These are phyloP conservation scores for Acleris emargana DNA, from an alignment of 2,888 invertebrate species.

Conservation along the genomic window DNA sequence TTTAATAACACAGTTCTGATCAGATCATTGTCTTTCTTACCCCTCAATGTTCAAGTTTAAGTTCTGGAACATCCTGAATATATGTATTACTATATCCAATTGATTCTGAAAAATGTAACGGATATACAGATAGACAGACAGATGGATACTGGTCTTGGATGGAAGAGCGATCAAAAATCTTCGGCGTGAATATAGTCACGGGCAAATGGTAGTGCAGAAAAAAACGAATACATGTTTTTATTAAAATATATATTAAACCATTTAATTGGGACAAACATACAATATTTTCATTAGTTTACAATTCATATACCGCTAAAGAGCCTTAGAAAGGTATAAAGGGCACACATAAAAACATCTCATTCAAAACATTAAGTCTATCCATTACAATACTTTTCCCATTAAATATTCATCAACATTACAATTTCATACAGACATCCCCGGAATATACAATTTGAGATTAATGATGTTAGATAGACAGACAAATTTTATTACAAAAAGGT, in stretches of 20 bases:
- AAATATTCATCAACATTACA: constrained; percentile 55
- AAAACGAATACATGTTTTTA: constrained; percentile 63
- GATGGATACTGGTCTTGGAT: too few relatives aligned
- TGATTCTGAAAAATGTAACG: too few relatives aligned
- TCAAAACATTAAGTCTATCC: constrained; percentile 53
- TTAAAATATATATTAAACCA: constrained; percentile 84
- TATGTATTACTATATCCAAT: too few relatives aligned
- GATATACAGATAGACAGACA: too few relatives aligned
- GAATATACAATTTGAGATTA: constrained; percentile 63
- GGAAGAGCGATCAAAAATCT: too few relatives aligned
- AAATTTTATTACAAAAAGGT: constrained; percentile 27
- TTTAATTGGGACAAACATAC: constrained; percentile 83
- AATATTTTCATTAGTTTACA: constrained; percentile 83
- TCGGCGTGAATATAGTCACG: too few relatives aligned
- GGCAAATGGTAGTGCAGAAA: constrained; percentile 40
- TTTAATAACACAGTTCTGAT: too few relatives aligned
- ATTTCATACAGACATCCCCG: constrained; percentile 52
- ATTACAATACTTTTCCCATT: constrained; percentile 49
- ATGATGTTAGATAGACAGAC: constrained; percentile 45
- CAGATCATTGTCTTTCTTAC: too few relatives aligned
- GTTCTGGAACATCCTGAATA: too few relatives aligned
- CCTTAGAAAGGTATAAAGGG: constrained; percentile 79
- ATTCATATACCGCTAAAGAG: constrained; percentile 73
- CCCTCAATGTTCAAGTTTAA: too few relatives aligned
- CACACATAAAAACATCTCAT: constrained; percentile 68